Evolutionary conservation across 2,888 invertebrate genomes (phyloP).

Genomic region (Epistrophella euchroma): DNA sequence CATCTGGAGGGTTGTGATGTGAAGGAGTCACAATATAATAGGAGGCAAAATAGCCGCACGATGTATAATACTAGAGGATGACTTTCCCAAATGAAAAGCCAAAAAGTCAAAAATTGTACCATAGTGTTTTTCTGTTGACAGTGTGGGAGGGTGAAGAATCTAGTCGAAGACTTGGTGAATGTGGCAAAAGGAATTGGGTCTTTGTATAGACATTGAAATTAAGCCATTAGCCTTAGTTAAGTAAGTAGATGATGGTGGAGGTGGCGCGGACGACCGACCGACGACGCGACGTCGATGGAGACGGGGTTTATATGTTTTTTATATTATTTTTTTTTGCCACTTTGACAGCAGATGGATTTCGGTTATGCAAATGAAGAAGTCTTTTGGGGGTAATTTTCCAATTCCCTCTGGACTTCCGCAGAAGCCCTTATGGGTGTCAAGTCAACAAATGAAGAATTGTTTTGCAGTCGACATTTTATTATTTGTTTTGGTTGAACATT

Average conservation of each 20-base stretch:
- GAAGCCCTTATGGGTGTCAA: constrained; percentile 32
- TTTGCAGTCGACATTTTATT: constrained; percentile 48
- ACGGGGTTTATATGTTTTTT: background rate
- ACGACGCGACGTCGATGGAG: too few relatives aligned
- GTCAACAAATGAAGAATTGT: constrained; percentile 38
- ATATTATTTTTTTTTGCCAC: constrained; percentile 36
- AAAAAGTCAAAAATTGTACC: constrained; percentile 49
- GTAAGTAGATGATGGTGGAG: constrained; percentile 51
- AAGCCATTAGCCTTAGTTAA: constrained; percentile 69
- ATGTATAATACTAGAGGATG: constrained; percentile 42
- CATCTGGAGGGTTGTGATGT: constrained; percentile 12
- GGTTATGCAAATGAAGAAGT: constrained; percentile 73
- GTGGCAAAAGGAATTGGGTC: constrained; percentile 67
- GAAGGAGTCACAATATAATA: constrained; percentile 51
- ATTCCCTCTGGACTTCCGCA: background rate
- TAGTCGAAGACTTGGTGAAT: constrained; percentile 15
- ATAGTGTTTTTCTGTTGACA: background rate
- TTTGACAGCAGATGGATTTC: constrained; percentile 76
- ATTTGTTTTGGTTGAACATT: constrained; percentile 43
- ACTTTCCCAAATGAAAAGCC: constrained; percentile 48
- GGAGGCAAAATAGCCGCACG: constrained; percentile 47
- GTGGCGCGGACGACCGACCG: too few relatives aligned
- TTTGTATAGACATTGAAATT: constrained; percentile 72
- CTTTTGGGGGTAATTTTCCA: constrained; percentile 53
- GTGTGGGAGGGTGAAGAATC: background rate